phyloP scores from a whole-genome alignment of 1,140 invertebrate genomes.

The Diploscapter pachys region DNA sequence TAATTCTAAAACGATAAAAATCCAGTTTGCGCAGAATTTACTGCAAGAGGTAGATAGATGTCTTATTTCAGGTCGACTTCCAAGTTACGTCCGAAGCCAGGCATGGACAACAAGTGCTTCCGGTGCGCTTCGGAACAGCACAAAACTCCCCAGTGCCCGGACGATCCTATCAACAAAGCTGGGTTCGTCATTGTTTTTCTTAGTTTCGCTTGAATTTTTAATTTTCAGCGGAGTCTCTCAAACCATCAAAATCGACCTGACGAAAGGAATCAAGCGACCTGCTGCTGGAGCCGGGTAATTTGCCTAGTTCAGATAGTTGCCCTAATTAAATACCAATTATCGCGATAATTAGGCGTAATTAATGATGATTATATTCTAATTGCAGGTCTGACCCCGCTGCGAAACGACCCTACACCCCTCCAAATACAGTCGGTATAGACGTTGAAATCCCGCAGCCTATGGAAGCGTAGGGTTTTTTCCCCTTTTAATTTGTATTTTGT shows the following conservation, averaged over 20 bases:
- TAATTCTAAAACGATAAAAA: too few species aligned
- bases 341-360: too few species aligned
- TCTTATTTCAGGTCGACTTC: conserved; percentile 26
- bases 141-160: conserved; percentile 53
- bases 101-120: conserved; percentile 52
- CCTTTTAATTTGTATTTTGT: too few species aligned
- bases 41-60: too few species aligned
- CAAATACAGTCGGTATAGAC: conserved; percentile 37
- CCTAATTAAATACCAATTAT: too few species aligned
- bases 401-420: neutral
- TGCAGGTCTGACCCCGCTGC: too few species aligned
- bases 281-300: neutral
- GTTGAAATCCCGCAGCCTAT: conserved; percentile 46
- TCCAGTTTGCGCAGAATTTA: too few species aligned
- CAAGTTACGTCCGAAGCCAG: conserved; percentile 30
- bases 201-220: neutral
- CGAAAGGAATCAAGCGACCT: conserved; percentile 13
- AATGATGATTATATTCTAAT: too few species aligned
- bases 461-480: too few species aligned
- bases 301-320: too few species aligned
- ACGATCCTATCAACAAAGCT: conserved; percentile 38
- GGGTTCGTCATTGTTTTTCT: neutral
- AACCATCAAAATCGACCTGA: conserved; percentile 24
- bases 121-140: conserved; percentile 53
- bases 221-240: conserved; percentile 4